phyloP scores from a whole-genome alignment of 92 coral and sea anemone genomes.

The Micromussa lordhowensis region DNA sequence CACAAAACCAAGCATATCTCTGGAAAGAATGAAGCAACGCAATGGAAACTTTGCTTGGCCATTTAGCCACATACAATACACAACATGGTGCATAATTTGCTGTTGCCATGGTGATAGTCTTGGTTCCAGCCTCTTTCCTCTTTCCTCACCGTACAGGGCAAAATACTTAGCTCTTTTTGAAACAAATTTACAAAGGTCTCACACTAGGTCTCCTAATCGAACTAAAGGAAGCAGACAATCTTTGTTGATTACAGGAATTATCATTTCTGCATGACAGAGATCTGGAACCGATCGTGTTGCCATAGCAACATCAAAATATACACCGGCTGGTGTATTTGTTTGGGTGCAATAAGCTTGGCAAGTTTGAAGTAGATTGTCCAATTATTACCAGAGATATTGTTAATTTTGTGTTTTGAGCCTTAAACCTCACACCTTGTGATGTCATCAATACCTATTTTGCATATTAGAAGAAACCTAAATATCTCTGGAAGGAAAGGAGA shows the following conservation, averaged over 20 bases:
- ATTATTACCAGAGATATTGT: constrained; percentile 17
- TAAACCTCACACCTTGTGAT: not conserved
- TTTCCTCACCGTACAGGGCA: not conserved
- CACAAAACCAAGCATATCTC: constrained; percentile 23
- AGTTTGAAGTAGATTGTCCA: not conserved
- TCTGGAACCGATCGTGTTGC: no score
- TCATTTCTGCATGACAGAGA: constrained; percentile 25
- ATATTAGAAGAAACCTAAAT: not conserved
- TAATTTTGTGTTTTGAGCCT: constrained; percentile 13
- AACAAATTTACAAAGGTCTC: constrained; percentile 3
- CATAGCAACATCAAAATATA: constrained; percentile 33
- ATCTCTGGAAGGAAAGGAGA: no score
- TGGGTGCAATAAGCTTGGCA: constrained; percentile 11
- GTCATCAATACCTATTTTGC: not conserved
- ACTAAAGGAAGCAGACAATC: constrained; percentile 7
- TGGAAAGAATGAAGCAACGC: constrained; percentile 23
- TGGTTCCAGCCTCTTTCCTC: not conserved
- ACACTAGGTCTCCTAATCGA: constrained; percentile 16
- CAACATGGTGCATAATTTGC: not conserved
- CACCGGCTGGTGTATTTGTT: constrained; percentile 24
- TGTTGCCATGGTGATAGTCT: not conserved
- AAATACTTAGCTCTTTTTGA: constrained; percentile 15
- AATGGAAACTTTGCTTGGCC: constrained; percentile 18
- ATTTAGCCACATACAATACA: not conserved
- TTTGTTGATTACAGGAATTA: constrained; percentile 17